phyloP scores from a whole-genome alignment of 2,888 invertebrate species.

The Tenthredo distinguenda region DNA sequence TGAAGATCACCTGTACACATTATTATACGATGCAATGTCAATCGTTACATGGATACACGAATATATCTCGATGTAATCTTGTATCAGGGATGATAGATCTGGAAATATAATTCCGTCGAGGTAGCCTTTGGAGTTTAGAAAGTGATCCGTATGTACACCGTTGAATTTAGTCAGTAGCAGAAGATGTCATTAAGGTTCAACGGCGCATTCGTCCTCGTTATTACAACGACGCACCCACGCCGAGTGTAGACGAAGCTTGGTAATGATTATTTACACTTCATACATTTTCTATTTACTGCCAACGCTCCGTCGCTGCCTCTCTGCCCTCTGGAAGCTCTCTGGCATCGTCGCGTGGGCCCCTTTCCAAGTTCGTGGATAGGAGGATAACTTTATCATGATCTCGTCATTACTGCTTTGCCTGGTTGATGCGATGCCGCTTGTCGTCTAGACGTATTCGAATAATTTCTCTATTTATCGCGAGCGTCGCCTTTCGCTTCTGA shows the following conservation, averaged over 20 bases:
- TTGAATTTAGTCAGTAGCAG: conserved; percentile 48
- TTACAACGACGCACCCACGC: conserved; percentile 47
- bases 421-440: conserved; percentile 36
- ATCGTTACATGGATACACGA: neutral
- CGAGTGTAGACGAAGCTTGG: conserved; percentile 46
- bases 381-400: conserved; percentile 51
- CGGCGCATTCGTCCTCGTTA: conserved; percentile 50
- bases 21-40: neutral
- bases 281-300: conserved; percentile 52
- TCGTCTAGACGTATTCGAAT: conserved; percentile 52
- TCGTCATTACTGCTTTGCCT: conserved; percentile 47
- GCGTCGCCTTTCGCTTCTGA: conserved; percentile 33
- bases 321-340: conserved; percentile 39
- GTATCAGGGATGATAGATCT: neutral
- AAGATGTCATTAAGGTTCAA: conserved; percentile 51
- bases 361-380: conserved; percentile 22
- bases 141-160: conserved; percentile 38
- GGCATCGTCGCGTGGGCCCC: conserved; percentile 36
- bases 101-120: neutral
- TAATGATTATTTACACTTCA: conserved; percentile 53
- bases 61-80: neutral
- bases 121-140: neutral
- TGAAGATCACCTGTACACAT: neutral
- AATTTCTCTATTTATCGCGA: conserved; percentile 50
- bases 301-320: conserved; percentile 39